These are phyloP conservation scores for Isaurus tuberculatus DNA, from an alignment of 92 coral and sea anemone genomes.

Conservation along the genomic window DNA sequence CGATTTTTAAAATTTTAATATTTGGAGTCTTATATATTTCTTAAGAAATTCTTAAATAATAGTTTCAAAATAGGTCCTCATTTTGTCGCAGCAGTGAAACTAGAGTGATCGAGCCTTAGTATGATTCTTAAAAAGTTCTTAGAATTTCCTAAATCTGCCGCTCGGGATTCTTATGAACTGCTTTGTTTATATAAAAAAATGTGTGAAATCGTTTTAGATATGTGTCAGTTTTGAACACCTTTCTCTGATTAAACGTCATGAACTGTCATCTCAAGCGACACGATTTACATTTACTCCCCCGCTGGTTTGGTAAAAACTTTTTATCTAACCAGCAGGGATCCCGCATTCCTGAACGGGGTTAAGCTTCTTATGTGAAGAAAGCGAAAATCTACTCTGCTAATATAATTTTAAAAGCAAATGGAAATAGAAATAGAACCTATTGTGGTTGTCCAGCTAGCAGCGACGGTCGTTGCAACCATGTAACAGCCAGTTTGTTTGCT, in stretches of 20 bases:
- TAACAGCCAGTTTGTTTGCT: constrained; percentile 32
- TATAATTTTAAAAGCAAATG: constrained; percentile 7
- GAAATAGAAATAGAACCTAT: not conserved
- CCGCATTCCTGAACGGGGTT: constrained; percentile 13
- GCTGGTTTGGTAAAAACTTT: no score
- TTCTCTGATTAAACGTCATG: not conserved
- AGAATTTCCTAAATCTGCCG: no score
- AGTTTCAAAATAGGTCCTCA: no score
- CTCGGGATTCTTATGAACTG: no score
- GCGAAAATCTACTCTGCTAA: constrained; percentile 1
- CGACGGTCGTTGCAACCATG: constrained; percentile 20
- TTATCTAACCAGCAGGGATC: not conserved
- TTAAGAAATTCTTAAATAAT: no score
- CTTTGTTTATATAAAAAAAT: no score
- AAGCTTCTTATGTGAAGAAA: constrained; percentile 10
- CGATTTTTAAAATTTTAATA: no score
- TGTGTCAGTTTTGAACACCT: constrained; percentile 11
- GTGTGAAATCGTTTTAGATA: not conserved
- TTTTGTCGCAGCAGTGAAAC: no score
- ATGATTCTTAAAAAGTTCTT: no score
- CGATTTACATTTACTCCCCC: not conserved
- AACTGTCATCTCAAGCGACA: not conserved
- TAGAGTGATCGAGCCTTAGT: no score
- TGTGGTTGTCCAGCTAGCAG: constrained; percentile 34
- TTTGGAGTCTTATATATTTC: no score